Base-by-base conservation (phyloP, 2,888 invertebrate genomes). In the Charanyca ferruginea region DNA sequence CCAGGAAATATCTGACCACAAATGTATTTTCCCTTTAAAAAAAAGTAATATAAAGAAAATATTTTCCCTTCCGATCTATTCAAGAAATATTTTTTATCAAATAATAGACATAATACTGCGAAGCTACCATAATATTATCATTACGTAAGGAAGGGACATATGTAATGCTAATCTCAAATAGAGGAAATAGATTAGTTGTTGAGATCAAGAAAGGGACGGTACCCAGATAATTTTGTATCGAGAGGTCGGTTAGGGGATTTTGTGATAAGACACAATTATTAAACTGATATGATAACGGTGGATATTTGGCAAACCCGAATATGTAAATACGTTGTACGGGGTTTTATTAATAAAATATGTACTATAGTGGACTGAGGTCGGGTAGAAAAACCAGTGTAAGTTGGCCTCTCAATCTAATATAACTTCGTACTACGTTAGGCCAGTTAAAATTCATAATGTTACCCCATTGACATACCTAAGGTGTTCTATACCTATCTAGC, bases 161-260 rank as follows among this genome's bases (percentile, higher is more conserved):
- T 54, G 62, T 72, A 76, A 76, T 42, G 62, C 35, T 62, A 61
- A 69, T 62, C 71, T 57, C 55, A 44, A n/a, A 70, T 57, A 52
- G 51, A 70, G 62, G 70, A 55, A 52, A 76, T 57, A 76, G 70
- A 62, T 72, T 62, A 70, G 76, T 76, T 72, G 76, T 7, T 23
- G 47, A 62, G 62, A 76, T 72, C 71, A 70, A 32, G 41, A n/a
- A 44, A 76, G 55, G 76, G 76, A 55, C 61, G 72, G 67, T 70
- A 57, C 18, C 42, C 25, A 45, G 77, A 72, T 76, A 55, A 76
- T 72, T 76, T 42, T 44, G 62, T 76, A 76, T 55, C 42, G 47
- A 47, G 42, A 35, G 71, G 42, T 52, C 23, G 45, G 8, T 16
- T 38, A 11, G 18, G 16, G 32, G 42, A 52, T 75, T 57, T 42